Conservation (phyloP, 2,888 invertebrate genomes). For the Harmothoe impar region DNA sequence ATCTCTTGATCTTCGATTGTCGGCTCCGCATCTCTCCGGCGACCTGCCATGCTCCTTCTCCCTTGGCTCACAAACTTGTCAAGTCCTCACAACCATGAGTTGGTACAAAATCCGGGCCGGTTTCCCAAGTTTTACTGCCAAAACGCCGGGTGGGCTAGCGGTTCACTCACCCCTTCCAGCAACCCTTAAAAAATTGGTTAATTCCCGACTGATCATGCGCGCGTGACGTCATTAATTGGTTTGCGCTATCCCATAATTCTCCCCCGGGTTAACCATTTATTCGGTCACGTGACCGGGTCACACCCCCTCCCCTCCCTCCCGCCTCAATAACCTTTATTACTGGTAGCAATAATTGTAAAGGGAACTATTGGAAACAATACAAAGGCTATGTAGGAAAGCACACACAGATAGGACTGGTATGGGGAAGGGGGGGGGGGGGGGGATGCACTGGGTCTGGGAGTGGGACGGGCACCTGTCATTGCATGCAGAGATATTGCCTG, state of each 20-base stretch:
- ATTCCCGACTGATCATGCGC: slow-evolving; percentile 68
- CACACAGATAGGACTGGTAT: neutral
- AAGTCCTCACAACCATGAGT: neutral
- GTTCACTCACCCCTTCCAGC: neutral
- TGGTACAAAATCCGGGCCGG: slow-evolving; percentile 39
- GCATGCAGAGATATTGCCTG: neutral
- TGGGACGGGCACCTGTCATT: neutral
- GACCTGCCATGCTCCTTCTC: slow-evolving; percentile 26
- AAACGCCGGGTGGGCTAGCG: neutral
- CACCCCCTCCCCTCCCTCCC: too few relatives aligned
- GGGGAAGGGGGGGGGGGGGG: neutral
- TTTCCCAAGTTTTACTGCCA: neutral
- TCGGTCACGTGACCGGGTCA: slow-evolving; percentile 30
- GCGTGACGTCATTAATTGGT: slow-evolving; percentile 71
- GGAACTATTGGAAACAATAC: neutral
- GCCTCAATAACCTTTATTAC: neutral
- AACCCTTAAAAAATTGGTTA: slow-evolving; percentile 64
- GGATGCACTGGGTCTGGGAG: neutral
- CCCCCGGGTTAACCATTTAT: neutral
- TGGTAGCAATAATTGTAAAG: neutral
- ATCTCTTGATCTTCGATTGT: slow-evolving; percentile 67
- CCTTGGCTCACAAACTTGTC: slow-evolving; percentile 24
- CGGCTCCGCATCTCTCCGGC: slow-evolving; percentile 63
- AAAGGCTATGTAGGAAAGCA: neutral
- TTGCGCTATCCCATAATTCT: slow-evolving; percentile 68